Evolutionary conservation across 92 coral and sea anemone species (phyloP), one percentile per base, ranked within the genome.

Genomic region (Paragorgia papillata): DNA sequence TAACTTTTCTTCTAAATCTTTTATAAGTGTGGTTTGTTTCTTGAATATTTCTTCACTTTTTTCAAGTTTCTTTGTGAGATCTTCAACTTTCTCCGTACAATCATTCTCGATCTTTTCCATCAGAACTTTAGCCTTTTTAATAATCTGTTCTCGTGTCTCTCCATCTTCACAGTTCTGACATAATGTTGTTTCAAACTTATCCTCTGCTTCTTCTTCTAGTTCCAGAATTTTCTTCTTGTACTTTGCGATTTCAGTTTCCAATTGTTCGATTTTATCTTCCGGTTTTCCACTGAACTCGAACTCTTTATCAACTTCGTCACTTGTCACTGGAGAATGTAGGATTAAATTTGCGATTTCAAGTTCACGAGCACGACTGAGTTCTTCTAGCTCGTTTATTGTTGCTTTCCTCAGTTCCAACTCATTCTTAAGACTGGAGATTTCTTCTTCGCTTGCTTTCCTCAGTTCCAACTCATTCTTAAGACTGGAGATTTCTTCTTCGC

Each of bases 341-440:
- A 82, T 76, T 20, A 90, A 83, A 33, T 62, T 83, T 15, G 85
- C 84, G 27, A 93, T 88, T 63, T 93, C 97, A 62, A 86, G 87
- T 26, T 71, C 85, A 53, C 86, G 87, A 22, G 67, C 57, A 22
- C 53, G 49, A 58, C 79, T 86, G 15, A 82, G 64, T 21, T 74
- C 80, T 69, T 93, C 82, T n/a, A 88, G 88, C 44, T 88, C 97
- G 19, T 54, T 34, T 18, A 85, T 80, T 27, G 62, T 53, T 30
- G 70, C 68, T 50, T 80, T 84, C 28, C 82, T 76, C 31, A 13
- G 41, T 21, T 64, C 29, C 48, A 64, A n/a, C 10, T 64, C 71
- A 19, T 6, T 27, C 27, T 64, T 37, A 32, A 64, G 71, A 15
- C 3, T 64, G 7, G 71, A 33, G 37, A 35, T 37, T 37, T 64